Conservation (phyloP, 92 coral and sea anemone species). For the Phenganax subtilis region DNA sequence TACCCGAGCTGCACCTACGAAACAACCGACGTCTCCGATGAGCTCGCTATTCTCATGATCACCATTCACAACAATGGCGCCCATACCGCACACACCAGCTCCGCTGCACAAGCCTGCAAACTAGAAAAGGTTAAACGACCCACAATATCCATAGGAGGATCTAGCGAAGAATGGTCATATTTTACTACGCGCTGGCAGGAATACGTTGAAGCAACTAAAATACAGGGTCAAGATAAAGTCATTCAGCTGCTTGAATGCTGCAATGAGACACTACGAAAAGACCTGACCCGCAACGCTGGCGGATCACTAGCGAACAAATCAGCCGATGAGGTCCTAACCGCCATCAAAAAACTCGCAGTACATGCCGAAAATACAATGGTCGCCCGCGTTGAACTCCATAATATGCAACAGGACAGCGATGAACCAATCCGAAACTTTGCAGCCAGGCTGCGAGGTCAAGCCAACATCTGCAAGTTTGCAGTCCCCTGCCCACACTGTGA, state of each 20-base stretch:
- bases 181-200: conserved; percentile 54
- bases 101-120: conserved; percentile 34
- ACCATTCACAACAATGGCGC: conserved; percentile 46
- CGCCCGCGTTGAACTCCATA: conserved; percentile 33
- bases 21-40: conserved; percentile 31
- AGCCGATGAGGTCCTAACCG: conserved; percentile 43
- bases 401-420: conserved; percentile 30
- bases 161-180: conserved; percentile 58
- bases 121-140: conserved; percentile 42
- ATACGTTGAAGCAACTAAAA: conserved; percentile 49
- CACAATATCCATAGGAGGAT: conserved; percentile 46
- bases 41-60: conserved; percentile 48
- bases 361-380: conserved; percentile 40
- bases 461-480: conserved; percentile 25
- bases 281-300: conserved; percentile 55
- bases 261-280: conserved; percentile 45
- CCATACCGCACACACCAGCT: conserved; percentile 18
- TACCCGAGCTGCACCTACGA: conserved; percentile 43
- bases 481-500: conserved; percentile 26
- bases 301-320: conserved; percentile 50
- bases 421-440: conserved; percentile 22
- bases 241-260: conserved; percentile 27
- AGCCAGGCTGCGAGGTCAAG: conserved; percentile 22
- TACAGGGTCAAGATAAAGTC: conserved; percentile 15
- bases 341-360: conserved; percentile 57